Percentiles rank a stretch among this genome's conserved stretches.
These are phyloP conservation scores for Drosophila subquinaria DNA, from an alignment of 2,888 invertebrate genomes.

Conservation along the genomic window DNA sequence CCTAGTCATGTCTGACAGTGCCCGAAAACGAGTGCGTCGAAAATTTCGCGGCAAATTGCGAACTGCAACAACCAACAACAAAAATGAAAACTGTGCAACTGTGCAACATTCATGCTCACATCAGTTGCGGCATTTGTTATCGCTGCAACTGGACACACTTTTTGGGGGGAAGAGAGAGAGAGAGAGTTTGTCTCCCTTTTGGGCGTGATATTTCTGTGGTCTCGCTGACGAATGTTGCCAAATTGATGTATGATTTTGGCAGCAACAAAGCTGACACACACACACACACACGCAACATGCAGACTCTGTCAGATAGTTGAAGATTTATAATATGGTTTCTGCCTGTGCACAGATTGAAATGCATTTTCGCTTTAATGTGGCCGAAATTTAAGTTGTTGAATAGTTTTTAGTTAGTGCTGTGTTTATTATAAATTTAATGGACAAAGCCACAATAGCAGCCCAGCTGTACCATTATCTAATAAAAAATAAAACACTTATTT, in stretches of 20 bases:
- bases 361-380: conserved; percentile 2
- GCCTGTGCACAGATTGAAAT: conserved; percentile 30
- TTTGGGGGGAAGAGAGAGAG: not conserved
- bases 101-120: conserved; percentile 29
- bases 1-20: conserved; percentile 46
- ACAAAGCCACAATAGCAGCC: not conserved
- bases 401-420: not conserved
- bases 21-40: conserved; percentile 42
- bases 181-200: not conserved
- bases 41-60: conserved; percentile 50
- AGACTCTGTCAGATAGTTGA: conserved; percentile 50
- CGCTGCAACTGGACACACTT: conserved; percentile 17
- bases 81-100: conserved; percentile 7
- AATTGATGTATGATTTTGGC: conserved; percentile 78
- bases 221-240: conserved; percentile 70
- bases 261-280: conserved; percentile 22
- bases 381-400: not conserved
- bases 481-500: conserved; percentile 1
- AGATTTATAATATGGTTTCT: conserved; percentile 52
- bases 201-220: conserved; percentile 61
- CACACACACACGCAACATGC: conserved; percentile 34
- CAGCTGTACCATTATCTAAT: conserved; percentile 3
- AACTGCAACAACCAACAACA: conserved; percentile 13
- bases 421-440: conserved; percentile 12
- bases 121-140: conserved; percentile 46